phyloP scores from a whole-genome alignment of 2,888 invertebrate species.

The Sceliomorpha sp. region DNA sequence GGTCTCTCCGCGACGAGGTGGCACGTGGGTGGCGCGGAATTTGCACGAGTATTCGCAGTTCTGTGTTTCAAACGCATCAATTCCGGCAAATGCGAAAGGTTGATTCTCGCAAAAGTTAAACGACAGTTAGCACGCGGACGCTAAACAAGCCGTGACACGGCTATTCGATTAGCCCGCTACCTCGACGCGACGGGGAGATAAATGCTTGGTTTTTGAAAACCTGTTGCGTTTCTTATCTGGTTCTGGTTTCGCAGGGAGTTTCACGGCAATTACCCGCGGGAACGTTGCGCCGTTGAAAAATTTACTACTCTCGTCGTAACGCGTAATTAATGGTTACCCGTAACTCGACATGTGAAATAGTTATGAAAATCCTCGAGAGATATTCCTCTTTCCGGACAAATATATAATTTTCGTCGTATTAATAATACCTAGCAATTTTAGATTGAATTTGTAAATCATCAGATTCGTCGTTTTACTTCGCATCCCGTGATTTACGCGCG shows the following conservation, averaged over 20 bases:
- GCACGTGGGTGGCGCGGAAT: conserved; percentile 51
- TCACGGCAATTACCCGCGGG: conserved; percentile 36
- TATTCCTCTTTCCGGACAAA: no score
- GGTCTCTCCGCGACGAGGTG: conserved; percentile 22
- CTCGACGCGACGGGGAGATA: conserved; percentile 16
- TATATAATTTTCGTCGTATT: no score
- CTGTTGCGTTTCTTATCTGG: conserved; percentile 13
- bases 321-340: no score
- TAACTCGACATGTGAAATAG: no score
- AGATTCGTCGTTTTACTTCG: no score
- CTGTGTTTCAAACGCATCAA: conserved; percentile 50
- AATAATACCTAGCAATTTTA: no score
- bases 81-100: conserved; percentile 53
- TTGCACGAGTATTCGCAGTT: conserved; percentile 41
- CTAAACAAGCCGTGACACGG: conserved; percentile 70
- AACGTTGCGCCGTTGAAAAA: conserved; percentile 25
- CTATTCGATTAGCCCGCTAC: conserved; percentile 71
- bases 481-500: no score
- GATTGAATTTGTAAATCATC: no score
- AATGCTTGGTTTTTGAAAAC: conserved; percentile 25
- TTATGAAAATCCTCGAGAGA: no score
- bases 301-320: no score
- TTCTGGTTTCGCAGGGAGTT: not conserved
- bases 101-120: conserved; percentile 58
- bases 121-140: conserved; percentile 66